These are phyloP conservation scores for Anarsia innoxiella DNA, from an alignment of 2,888 invertebrate genomes.

Conservation along the genomic window DNA sequence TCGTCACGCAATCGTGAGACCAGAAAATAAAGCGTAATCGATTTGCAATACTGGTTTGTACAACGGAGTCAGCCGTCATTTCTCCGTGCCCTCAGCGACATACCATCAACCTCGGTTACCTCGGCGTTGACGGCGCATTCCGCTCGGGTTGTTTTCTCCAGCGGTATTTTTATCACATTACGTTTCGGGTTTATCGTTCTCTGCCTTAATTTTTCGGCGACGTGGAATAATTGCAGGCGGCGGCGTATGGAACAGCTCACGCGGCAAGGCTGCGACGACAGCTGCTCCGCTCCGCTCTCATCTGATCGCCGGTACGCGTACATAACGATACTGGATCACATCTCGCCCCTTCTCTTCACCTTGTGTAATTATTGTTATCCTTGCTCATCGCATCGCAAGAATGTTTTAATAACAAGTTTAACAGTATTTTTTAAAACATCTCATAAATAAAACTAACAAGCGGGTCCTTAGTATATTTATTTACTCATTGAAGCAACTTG, in stretches of 20 bases:
- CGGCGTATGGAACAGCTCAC: slow-evolving; percentile 45
- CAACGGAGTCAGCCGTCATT: slow-evolving; percentile 44
- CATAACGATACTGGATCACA: background rate
- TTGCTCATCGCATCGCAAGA: too few species aligned
- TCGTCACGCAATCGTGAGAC: slow-evolving; percentile 61
- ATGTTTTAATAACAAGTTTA: too few species aligned
- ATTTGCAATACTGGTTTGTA: slow-evolving; percentile 58
- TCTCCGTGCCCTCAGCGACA: slow-evolving; percentile 48
- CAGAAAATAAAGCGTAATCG: slow-evolving; percentile 62
- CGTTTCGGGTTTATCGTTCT: slow-evolving; percentile 49
- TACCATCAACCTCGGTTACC: slow-evolving; percentile 33
- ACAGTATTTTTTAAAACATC: too few species aligned
- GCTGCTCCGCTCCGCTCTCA: slow-evolving; percentile 46
- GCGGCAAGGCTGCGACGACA: slow-evolving; percentile 53
- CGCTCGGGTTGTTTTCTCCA: slow-evolving; percentile 43
- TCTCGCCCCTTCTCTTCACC: too few species aligned
- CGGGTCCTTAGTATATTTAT: too few species aligned
- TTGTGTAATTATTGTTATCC: too few species aligned
- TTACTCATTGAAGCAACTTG: too few species aligned
- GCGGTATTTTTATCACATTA: slow-evolving; percentile 49
- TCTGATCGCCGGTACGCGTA: slow-evolving; percentile 17
- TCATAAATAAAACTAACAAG: too few species aligned
- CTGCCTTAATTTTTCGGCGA: slow-evolving; percentile 61
- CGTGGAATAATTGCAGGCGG: slow-evolving; percentile 58
- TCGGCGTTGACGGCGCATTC: slow-evolving; percentile 50